These are phyloP conservation scores for Drosophila ambigua DNA, from an alignment of 1,140 invertebrate species.

Conservation along the genomic window DNA sequence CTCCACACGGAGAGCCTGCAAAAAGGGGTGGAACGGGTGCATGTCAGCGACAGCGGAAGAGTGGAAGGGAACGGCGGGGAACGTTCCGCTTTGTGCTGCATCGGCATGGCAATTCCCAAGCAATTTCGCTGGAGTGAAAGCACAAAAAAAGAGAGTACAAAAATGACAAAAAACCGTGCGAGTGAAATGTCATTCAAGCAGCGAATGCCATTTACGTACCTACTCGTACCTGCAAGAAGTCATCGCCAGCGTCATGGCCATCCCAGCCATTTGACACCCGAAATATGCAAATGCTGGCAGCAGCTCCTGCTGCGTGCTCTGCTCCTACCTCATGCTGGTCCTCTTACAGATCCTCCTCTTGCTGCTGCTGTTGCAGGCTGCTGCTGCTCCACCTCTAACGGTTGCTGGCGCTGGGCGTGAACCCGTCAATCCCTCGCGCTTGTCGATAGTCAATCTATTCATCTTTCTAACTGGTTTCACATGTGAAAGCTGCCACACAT, in stretches of 20 bases:
- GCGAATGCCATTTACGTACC: conserved; percentile 58
- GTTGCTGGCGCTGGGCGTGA: conserved; percentile 46
- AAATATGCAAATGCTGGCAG: conserved; percentile 73
- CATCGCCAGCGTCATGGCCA: background rate
- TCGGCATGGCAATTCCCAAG: conserved; percentile 59
- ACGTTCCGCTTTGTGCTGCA: conserved; percentile 35
- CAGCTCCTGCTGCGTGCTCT: conserved; percentile 7
- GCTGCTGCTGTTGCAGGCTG: background rate
- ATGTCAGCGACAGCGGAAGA: conserved; percentile 39
- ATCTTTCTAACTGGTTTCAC: conserved; percentile 81
- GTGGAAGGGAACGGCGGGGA: background rate
- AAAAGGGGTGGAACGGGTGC: background rate
- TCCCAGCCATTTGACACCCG: conserved; percentile 59
- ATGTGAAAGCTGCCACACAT: conserved; percentile 78
- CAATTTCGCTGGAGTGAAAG: conserved; percentile 39
- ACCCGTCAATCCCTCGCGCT: conserved; percentile 74
- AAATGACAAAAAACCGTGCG: conserved; percentile 42
- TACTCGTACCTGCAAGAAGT: conserved; percentile 1
- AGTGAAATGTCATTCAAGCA: conserved; percentile 66
- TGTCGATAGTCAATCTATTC: conserved; percentile 81
- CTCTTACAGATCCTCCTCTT: background rate
- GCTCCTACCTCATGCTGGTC: background rate
- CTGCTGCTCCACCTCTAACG: too few species aligned
- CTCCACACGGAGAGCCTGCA: conserved; percentile 9
- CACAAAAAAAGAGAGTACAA: background rate